Evolutionary conservation across 64 coral and sea anemone genomes (phyloP).

Genomic region (Montipora efflorescens): DNA sequence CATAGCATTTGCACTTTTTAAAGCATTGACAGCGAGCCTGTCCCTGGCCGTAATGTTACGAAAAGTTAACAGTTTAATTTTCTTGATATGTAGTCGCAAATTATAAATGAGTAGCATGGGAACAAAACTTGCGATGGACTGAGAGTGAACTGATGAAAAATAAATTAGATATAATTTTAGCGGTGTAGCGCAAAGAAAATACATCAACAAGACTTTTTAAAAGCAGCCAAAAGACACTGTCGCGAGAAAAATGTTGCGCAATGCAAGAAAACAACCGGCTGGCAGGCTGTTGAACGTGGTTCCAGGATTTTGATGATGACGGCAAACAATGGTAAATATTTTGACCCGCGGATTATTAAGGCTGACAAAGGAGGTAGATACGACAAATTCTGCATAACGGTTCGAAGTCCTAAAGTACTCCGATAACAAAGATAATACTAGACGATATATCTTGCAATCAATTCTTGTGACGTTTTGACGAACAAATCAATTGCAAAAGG

Average conservation of each 20-base stretch:
- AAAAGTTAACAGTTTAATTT: too few species aligned
- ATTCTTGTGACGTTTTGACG: neutral
- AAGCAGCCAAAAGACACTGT: neutral
- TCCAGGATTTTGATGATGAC: neutral
- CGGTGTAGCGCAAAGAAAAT: conserved; percentile 12
- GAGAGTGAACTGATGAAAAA: neutral
- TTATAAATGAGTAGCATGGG: neutral
- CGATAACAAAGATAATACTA: conserved; percentile 1
- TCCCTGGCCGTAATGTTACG: neutral
- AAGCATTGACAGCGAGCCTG: neutral
- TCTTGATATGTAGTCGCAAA: too few species aligned
- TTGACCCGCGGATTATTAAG: conserved; percentile 16
- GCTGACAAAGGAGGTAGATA: conserved; percentile 6
- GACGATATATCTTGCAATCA: neutral
- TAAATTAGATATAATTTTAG: neutral
- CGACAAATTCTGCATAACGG: neutral
- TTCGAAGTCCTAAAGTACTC: neutral
- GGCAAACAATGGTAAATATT: conserved; percentile 41
- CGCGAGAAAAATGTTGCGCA: neutral
- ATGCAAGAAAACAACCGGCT: neutral
- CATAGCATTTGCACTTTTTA: neutral
- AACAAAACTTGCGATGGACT: neutral
- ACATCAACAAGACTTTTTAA: neutral
- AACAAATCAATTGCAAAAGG: neutral
- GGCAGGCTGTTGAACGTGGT: neutral